A percentile compares a stretch with the other conserved stretches of the same genome.
phyloP scores from a whole-genome alignment of 2,113 vertebrate genomes.

The Nematolebias whitei region DNA sequence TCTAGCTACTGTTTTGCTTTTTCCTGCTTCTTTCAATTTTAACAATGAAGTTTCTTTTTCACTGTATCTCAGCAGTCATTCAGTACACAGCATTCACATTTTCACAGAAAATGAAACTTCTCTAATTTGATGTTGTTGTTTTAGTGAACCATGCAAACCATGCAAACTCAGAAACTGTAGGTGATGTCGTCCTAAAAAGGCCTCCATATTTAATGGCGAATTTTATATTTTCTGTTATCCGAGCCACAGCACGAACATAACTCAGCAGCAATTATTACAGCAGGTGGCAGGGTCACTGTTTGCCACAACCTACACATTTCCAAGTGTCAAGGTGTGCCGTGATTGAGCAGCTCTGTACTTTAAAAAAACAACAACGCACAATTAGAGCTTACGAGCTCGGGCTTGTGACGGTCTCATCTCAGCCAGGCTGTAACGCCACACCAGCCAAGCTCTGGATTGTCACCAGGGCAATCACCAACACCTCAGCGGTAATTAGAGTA shows the following conservation, averaged over 20 bases:
- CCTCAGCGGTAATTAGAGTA: slow-evolving; percentile 75
- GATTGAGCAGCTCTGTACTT: slow-evolving; percentile 60
- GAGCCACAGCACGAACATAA: slow-evolving; percentile 68
- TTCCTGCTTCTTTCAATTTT: too few species aligned
- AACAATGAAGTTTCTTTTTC: too few species aligned
- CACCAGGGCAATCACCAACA: slow-evolving; percentile 67
- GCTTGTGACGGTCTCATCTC: slow-evolving; percentile 60
- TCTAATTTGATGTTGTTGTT: slow-evolving; percentile 73
- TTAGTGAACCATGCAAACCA: too few species aligned
- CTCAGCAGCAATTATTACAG: slow-evolving; percentile 72
- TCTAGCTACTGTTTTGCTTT: too few species aligned
- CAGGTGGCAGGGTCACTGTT: slow-evolving; percentile 63
- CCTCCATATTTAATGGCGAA: slow-evolving; percentile 73
- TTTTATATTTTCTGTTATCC: slow-evolving; percentile 19
- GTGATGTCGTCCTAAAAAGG: slow-evolving; percentile 75
- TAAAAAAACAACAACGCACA: slow-evolving; percentile 35
- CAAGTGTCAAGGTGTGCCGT: slow-evolving; percentile 65
- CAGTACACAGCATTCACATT: too few species aligned
- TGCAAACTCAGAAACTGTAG: slow-evolving; percentile 59
- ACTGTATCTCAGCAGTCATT: too few species aligned
- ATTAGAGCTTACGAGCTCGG: slow-evolving; percentile 59
- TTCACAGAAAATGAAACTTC: too few species aligned
- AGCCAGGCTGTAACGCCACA: slow-evolving; percentile 65
- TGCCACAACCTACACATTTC: slow-evolving; percentile 67
- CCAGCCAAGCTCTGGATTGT: slow-evolving; percentile 53